Evolutionary conservation across 1,140 invertebrate species (phyloP).

Genomic region (Drosophila hydei): DNA sequence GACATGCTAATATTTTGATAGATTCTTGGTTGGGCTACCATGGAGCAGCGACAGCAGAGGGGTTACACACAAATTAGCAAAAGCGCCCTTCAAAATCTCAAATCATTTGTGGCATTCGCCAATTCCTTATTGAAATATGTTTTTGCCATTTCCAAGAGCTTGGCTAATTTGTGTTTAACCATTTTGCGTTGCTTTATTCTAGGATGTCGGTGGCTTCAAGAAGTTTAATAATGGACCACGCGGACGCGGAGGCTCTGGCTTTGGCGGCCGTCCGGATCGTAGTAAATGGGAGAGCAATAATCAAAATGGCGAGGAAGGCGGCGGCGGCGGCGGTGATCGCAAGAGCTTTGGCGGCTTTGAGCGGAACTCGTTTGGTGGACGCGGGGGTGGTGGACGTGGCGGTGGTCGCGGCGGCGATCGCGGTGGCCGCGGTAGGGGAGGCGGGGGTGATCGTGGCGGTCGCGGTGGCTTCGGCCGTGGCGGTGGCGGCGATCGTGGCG

Average conservation of each 20-base stretch:
- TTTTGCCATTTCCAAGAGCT: conserved; percentile 61
- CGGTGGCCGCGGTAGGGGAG: conserved; percentile 83
- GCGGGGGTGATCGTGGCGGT: conserved; percentile 79
- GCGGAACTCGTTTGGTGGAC: conserved; percentile 82
- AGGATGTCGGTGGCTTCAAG: conserved; percentile 68
- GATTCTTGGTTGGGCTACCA: background rate
- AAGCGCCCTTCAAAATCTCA: conserved; percentile 58
- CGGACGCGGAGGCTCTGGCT: conserved; percentile 80
- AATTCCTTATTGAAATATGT: conserved; percentile 9
- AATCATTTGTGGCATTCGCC: conserved; percentile 68
- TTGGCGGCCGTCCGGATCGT: conserved; percentile 69
- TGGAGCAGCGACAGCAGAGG: conserved; percentile 29
- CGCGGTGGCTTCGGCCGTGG: conserved; percentile 76
- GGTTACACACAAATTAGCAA: conserved; percentile 78
- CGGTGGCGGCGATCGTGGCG: conserved; percentile 75
- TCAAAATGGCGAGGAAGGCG: conserved; percentile 83
- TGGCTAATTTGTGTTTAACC: conserved; percentile 79
- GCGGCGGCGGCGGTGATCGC: conserved; percentile 80
- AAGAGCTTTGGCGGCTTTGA: conserved; percentile 84
- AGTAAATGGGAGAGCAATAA: conserved; percentile 67
- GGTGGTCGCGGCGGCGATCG: conserved; percentile 73
- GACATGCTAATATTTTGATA: background rate
- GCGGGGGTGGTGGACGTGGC: conserved; percentile 79
- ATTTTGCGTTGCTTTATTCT: conserved; percentile 54
- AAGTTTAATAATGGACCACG: conserved; percentile 67